Percentiles rank a stretch among this genome's conserved stretches.
Conservation (phyloP, 2,113 vertebrate species). For the Petrocephalus microphthalmus region DNA sequence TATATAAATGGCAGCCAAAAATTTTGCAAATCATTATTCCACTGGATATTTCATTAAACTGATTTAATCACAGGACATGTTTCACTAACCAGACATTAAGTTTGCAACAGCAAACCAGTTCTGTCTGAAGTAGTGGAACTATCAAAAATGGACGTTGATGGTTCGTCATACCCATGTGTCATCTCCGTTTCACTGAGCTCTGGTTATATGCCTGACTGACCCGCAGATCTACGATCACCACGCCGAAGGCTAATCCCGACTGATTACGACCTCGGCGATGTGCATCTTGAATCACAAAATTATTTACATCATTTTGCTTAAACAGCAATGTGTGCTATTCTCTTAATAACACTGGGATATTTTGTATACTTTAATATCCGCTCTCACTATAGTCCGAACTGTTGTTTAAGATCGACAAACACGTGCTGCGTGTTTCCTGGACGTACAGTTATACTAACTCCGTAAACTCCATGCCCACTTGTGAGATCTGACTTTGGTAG, state of each 20-base stretch:
- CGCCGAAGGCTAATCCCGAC: not conserved
- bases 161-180: not conserved
- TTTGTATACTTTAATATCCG: not conserved
- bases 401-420: not conserved
- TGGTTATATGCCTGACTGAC: not conserved
- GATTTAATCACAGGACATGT: not conserved
- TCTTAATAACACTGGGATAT: not conserved
- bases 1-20: not conserved
- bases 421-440: not conserved
- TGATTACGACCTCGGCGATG: not conserved
- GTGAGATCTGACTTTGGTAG: not conserved
- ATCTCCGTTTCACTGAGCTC: not conserved
- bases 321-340: not conserved
- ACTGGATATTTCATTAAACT: not conserved
- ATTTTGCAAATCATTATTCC: not conserved
- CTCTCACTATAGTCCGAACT: not conserved
- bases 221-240: not conserved
- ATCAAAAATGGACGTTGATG: not conserved
- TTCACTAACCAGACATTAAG: no score
- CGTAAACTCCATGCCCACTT: not conserved
- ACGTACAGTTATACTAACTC: not conserved
- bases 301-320: not conserved
- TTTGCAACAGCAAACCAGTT: not conserved
- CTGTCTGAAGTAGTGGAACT: not conserved
- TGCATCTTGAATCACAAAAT: not conserved